phyloP scores from a whole-genome alignment of 2,888 invertebrate genomes.

The Leucozona laternaria region DNA sequence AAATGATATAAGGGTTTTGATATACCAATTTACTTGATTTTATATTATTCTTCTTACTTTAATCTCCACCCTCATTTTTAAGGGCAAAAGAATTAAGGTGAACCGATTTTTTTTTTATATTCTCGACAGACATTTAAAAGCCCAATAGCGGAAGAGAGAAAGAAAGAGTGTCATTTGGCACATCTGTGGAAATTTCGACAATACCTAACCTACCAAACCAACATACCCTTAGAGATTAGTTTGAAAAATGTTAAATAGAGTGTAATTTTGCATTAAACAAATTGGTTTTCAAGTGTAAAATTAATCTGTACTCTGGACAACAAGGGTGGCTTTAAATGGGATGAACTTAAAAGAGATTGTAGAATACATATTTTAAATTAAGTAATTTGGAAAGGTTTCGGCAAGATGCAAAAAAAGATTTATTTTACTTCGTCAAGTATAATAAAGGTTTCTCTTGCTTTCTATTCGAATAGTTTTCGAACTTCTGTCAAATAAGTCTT shows the following conservation, averaged over 20 bases:
- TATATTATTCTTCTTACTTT: slow-evolving; percentile 44
- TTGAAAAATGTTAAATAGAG: slow-evolving; percentile 61
- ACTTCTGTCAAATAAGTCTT: no score
- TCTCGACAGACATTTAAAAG: slow-evolving; percentile 1
- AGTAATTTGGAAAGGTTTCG: slow-evolving; percentile 10
- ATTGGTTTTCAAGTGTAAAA: slow-evolving; percentile 69
- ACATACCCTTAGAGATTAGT: slow-evolving; percentile 59
- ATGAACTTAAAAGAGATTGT: slow-evolving; percentile 32
- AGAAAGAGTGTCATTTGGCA: slow-evolving; percentile 59
- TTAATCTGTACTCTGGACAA: slow-evolving; percentile 58
- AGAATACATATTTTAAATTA: slow-evolving; percentile 8
- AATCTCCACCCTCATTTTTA: slow-evolving; percentile 36
- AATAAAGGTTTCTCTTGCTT: neutral
- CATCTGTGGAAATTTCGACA: slow-evolving; percentile 69
- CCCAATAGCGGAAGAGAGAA: neutral
- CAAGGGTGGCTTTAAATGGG: slow-evolving; percentile 6
- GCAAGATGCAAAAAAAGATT: neutral
- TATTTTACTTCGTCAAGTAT: neutral
- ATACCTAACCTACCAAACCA: slow-evolving; percentile 39
- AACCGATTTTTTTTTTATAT: slow-evolving; percentile 29
- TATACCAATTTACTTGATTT: slow-evolving; percentile 68
- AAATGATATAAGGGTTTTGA: slow-evolving; percentile 71
- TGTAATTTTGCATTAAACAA: slow-evolving; percentile 73
- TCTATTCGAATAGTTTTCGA: neutral
- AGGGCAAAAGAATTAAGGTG: slow-evolving; percentile 62